Evolutionary conservation across 2,113 vertebrate genomes (phyloP).

Genomic region (Agelaius tricolor): DNA sequence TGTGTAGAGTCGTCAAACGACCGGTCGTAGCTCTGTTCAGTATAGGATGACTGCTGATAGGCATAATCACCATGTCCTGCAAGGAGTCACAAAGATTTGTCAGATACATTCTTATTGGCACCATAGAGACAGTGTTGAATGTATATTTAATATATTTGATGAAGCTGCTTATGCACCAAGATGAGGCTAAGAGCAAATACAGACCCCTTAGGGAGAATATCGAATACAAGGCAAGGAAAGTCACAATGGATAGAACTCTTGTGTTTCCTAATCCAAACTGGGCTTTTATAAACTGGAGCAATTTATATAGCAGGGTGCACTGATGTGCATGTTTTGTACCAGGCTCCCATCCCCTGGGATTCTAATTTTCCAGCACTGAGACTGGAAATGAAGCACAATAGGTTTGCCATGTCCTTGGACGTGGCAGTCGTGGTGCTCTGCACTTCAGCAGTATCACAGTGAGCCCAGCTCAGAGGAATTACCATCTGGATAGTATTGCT

Average conservation of each 20-base stretch:
- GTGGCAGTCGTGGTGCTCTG: background rate
- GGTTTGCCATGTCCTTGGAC: background rate
- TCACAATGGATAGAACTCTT: background rate
- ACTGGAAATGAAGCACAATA: background rate
- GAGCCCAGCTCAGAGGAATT: slow-evolving; percentile 53
- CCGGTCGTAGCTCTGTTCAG: slow-evolving; percentile 92
- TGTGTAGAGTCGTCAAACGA: slow-evolving; percentile 92
- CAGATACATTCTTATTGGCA: background rate
- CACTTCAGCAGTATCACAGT: background rate
- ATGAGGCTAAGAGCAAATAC: background rate
- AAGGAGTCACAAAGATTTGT: background rate
- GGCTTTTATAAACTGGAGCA: background rate
- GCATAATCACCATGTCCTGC: slow-evolving; percentile 90
- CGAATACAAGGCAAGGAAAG: background rate
- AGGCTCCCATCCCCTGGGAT: background rate
- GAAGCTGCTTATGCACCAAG: background rate
- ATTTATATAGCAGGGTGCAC: background rate
- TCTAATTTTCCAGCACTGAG: background rate
- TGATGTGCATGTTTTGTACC: background rate
- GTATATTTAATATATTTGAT: background rate
- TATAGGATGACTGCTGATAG: slow-evolving; percentile 91
- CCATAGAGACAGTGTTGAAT: background rate
- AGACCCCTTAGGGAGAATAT: background rate
- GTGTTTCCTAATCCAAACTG: background rate
- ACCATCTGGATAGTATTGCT: slow-evolving; percentile 96